phyloP scores from a whole-genome alignment of 2,888 invertebrate species.

The Copidosoma aretas region DNA sequence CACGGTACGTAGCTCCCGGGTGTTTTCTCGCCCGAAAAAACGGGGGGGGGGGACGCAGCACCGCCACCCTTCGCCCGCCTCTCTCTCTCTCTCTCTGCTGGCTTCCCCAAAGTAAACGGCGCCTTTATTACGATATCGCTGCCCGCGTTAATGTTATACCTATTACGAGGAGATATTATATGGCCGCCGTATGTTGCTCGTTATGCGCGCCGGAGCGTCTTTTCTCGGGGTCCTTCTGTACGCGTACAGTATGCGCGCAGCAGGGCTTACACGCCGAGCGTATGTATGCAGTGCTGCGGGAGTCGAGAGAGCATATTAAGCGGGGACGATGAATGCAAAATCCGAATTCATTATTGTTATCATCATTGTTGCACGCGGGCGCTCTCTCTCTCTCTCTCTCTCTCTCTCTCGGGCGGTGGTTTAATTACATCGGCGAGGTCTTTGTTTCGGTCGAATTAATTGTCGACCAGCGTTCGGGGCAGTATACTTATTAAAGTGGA shows the following conservation, averaged over 20 bases:
- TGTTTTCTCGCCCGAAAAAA: background rate
- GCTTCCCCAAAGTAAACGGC: constrained; percentile 52
- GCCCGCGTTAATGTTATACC: constrained; percentile 56
- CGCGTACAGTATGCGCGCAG: background rate
- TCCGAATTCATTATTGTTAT: constrained; percentile 31
- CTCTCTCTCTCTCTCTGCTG: no score
- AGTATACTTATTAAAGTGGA: background rate
- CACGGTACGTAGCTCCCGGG: no score
- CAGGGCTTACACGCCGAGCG: no score
- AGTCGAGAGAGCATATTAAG: no score
- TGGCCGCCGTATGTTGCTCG: constrained; percentile 56
- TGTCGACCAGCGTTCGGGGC: background rate
- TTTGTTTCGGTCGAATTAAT: constrained; percentile 11
- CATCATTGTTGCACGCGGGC: background rate
- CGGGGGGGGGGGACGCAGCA: constrained; percentile 21
- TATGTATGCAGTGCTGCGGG: no score
- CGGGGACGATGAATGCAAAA: constrained; percentile 35
- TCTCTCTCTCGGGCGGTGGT: background rate
- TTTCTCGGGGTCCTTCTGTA: constrained; percentile 2
- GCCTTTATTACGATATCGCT: constrained; percentile 60
- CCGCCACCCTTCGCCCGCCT: no score
- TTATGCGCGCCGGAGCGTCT: constrained; percentile 17
- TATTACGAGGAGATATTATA: constrained; percentile 59
- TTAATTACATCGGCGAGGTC: background rate
- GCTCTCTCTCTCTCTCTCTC: constrained; percentile 9